Conservation (phyloP, 2,888 invertebrate genomes). For the Noctua fimbriata region DNA sequence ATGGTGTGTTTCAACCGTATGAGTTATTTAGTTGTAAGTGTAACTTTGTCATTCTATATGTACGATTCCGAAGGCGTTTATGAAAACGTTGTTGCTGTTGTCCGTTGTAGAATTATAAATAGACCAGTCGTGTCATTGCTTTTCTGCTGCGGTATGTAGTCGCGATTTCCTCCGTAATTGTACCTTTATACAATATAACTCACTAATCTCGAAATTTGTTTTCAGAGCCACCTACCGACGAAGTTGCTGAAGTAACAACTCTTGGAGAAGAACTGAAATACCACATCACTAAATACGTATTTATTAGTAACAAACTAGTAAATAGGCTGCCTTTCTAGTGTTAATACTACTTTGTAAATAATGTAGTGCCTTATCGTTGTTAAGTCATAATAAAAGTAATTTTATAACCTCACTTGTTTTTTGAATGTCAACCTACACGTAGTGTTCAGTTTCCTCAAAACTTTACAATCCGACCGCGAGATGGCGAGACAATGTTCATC, state of each 20-base stretch:
- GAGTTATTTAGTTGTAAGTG: too few relatives aligned
- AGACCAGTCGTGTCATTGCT: too few relatives aligned
- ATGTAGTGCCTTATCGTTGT: constrained; percentile 41
- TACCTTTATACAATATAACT: neutral
- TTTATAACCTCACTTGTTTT: neutral
- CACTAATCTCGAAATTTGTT: constrained; percentile 43
- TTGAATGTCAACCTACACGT: neutral
- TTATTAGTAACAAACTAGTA: constrained; percentile 78
- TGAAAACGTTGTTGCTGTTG: too few relatives aligned
- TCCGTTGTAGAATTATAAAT: too few relatives aligned
- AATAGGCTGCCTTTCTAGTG: constrained; percentile 73
- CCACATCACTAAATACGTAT: constrained; percentile 82
- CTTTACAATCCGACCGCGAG: too few relatives aligned
- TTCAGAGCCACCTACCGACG: constrained; percentile 82
- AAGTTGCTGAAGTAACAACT: constrained; percentile 82
- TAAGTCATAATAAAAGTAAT: constrained; percentile 23
- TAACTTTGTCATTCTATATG: too few relatives aligned
- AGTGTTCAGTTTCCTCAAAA: too few relatives aligned
- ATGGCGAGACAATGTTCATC: too few relatives aligned
- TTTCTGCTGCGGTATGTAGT: too few relatives aligned
- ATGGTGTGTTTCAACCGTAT: too few relatives aligned
- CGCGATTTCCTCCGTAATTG: too few relatives aligned
- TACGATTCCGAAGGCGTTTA: too few relatives aligned
- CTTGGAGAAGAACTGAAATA: constrained; percentile 83
- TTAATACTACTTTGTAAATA: constrained; percentile 34